A percentile compares a stretch with the other conserved stretches of the same genome.
Conservation (phyloP, 2,113 vertebrate species). For the Engraulis encrasicolus region DNA sequence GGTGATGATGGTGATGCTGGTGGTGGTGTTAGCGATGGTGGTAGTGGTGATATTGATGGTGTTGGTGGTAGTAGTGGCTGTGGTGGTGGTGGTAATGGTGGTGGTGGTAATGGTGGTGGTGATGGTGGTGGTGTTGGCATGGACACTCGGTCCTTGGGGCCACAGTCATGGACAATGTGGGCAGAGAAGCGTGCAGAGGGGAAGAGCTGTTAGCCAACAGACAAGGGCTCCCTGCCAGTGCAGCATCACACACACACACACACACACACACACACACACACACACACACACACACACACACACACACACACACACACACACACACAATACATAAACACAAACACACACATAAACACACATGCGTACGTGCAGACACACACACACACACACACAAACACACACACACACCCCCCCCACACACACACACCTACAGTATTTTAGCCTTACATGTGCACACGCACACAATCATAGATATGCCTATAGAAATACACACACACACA, state of each 20-base stretch:
- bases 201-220: background rate
- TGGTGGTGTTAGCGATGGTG: too few species aligned
- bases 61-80: too few species aligned
- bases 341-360: background rate
- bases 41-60: too few species aligned
- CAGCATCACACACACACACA: background rate
- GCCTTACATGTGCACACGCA: too few species aligned
- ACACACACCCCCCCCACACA: constrained; percentile 7
- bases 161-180: background rate
- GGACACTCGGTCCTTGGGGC: constrained; percentile 12
- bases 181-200: background rate
- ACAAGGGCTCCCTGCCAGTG: background rate
- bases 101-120: too few species aligned
- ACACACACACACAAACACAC: constrained; percentile 5
- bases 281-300: constrained; percentile 1
- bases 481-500: too few species aligned
- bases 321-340: background rate
- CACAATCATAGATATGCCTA: too few species aligned
- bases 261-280: background rate
- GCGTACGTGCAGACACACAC: background rate
- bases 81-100: too few species aligned
- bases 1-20: too few species aligned
- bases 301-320: background rate
- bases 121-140: background rate
- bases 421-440: too few species aligned